Conservation (phyloP, 2,113 vertebrate genomes). For the Natator depressus region DNA sequence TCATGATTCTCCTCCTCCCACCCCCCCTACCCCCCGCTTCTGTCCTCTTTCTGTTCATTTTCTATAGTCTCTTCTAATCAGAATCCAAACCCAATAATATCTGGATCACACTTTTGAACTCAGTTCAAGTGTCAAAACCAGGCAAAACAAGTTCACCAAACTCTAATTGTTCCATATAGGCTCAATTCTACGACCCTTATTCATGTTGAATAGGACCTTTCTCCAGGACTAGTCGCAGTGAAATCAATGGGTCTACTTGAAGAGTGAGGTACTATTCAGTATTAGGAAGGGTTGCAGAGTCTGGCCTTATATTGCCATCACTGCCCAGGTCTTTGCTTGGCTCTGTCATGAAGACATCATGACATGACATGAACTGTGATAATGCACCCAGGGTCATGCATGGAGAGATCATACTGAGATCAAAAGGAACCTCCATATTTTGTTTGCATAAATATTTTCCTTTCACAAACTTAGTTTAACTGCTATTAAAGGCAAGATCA, state of each 20-base stretch:
- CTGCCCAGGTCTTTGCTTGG: background rate
- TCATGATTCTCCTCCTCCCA: background rate
- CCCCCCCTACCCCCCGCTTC: background rate
- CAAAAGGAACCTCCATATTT: background rate
- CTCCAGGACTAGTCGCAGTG: background rate
- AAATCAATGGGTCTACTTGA: background rate
- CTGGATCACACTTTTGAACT: background rate
- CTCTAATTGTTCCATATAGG: fast-evolving
- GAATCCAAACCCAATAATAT: background rate
- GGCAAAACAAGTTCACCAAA: background rate
- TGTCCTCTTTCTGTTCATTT: background rate
- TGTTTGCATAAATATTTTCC: background rate
- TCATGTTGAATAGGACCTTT: background rate
- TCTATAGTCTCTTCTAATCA: background rate
- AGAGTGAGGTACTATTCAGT: background rate
- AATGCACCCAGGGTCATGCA: background rate
- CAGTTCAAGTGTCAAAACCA: background rate
- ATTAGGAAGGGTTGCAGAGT: background rate
- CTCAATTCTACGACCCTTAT: background rate
- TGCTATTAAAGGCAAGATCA: background rate
- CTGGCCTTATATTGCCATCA: background rate
- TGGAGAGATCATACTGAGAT: constrained; percentile 11
- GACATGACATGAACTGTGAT: background rate
- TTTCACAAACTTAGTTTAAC: background rate
- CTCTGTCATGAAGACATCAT: fast-evolving